Evolutionary conservation across 2,888 invertebrate genomes (phyloP).

Genomic region (Dynastes grantii): DNA sequence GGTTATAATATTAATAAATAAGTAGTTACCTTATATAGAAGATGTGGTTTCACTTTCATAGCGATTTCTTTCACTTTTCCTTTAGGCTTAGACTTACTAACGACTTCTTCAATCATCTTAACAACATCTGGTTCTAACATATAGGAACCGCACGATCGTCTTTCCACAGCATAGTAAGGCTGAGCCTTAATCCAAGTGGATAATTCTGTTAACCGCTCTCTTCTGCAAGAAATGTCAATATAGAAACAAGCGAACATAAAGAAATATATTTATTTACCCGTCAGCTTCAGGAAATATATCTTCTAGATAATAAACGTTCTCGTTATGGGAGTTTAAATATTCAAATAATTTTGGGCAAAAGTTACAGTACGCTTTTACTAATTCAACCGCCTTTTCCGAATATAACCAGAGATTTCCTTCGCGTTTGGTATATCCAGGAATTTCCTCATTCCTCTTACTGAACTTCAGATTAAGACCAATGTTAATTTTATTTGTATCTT

Average conservation of each 20-base stretch:
- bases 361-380: constrained; percentile 81
- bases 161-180: constrained; percentile 76
- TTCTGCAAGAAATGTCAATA: constrained; percentile 60
- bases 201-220: constrained; percentile 73
- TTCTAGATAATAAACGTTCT: constrained; percentile 78
- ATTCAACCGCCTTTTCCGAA: constrained; percentile 81
- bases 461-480: constrained; percentile 94
- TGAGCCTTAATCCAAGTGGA: constrained; percentile 82
- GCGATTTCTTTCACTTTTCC: constrained; percentile 72
- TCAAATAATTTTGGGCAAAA: constrained; percentile 79
- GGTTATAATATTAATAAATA: too few relatives aligned
- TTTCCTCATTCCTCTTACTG: constrained; percentile 83
- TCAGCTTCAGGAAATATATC: constrained; percentile 74
- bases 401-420: constrained; percentile 85
- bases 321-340: constrained; percentile 72
- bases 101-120: constrained; percentile 71
- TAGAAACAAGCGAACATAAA: background rate
- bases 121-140: constrained; percentile 81
- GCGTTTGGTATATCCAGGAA: constrained; percentile 88
- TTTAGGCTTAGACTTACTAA: constrained; percentile 65
- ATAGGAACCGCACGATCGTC: constrained; percentile 80
- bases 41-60: constrained; percentile 86
- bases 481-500: constrained; percentile 77
- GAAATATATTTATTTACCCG: constrained; percentile 54
- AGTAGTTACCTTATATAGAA: constrained; percentile 78